phyloP scores from a whole-genome alignment of 2,797 vertebrate species.

The Geotrypetes seraphini region DNA sequence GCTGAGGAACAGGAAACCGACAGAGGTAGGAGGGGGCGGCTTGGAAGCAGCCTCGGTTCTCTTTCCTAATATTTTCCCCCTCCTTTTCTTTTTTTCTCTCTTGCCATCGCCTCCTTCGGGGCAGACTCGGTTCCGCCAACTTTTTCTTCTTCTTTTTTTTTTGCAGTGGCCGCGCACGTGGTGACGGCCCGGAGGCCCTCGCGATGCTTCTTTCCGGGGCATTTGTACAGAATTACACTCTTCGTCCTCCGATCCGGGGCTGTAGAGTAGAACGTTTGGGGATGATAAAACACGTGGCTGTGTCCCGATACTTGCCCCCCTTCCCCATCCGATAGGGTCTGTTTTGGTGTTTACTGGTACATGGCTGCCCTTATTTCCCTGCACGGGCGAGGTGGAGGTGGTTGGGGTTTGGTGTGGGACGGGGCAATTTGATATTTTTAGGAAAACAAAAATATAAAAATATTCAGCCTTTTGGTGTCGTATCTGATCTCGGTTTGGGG shows the following conservation, averaged over 20 bases:
- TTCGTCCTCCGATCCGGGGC: background rate
- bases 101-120: background rate
- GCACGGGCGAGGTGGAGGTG: no score
- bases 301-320: background rate
- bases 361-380: background rate
- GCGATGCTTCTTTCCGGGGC: no score
- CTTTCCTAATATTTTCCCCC: no score
- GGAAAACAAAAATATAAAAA: background rate
- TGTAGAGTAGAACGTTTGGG: background rate
- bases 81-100: rapidly evolving
- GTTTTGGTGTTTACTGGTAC: background rate
- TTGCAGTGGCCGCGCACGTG: no score
- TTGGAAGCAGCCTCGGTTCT: background rate
- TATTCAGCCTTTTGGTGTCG: background rate
- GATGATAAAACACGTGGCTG: background rate
- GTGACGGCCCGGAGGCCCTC: background rate
- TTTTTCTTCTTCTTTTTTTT: no score
- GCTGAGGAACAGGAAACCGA: constrained; percentile 31
- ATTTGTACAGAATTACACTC: background rate
- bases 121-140: background rate
- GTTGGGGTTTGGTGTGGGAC: background rate
- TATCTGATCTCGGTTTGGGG: no score
- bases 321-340: background rate
- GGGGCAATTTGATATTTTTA: no score
- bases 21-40: constrained; percentile 8